These are phyloP conservation scores for Shinisaurus crocodilurus DNA, from an alignment of 2,113 vertebrate species.

Conservation along the genomic window DNA sequence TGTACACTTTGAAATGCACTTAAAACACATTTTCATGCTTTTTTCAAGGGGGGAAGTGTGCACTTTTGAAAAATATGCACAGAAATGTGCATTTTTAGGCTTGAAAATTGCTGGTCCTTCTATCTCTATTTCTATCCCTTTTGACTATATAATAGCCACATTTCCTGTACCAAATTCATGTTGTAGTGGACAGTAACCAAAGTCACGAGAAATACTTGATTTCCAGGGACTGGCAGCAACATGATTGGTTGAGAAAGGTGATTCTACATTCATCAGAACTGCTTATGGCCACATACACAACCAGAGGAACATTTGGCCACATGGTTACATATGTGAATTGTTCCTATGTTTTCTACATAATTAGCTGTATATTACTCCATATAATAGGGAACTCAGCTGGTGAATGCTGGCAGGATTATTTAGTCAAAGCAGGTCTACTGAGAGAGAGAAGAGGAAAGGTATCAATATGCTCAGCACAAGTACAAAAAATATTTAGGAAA, in stretches of 20 bases:
- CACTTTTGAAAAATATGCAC: too few species aligned
- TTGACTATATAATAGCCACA: not conserved
- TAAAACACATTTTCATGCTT: too few species aligned
- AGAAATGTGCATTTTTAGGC: too few species aligned
- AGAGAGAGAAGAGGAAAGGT: not conserved
- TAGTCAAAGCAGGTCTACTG: not conserved
- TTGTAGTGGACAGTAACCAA: not conserved
- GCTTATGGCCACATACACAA: not conserved
- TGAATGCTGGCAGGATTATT: not conserved
- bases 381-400: not conserved
- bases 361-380: not conserved
- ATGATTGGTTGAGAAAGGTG: not conserved
- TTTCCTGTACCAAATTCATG: not conserved
- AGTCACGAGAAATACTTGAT: not conserved
- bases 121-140: not conserved
- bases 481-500: not conserved
- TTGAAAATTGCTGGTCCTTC: too few species aligned
- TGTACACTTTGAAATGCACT: too few species aligned
- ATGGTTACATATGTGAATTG: not conserved
- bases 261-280: not conserved
- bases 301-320: not conserved
- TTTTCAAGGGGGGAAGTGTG: too few species aligned
- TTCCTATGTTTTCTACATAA: not conserved
- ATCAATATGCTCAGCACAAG: not conserved
- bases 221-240: not conserved